Evolutionary conservation across 92 coral and sea anemone species (phyloP), one percentile per base, ranked within the genome.

Genomic region (Desmophyllum pertusum): DNA sequence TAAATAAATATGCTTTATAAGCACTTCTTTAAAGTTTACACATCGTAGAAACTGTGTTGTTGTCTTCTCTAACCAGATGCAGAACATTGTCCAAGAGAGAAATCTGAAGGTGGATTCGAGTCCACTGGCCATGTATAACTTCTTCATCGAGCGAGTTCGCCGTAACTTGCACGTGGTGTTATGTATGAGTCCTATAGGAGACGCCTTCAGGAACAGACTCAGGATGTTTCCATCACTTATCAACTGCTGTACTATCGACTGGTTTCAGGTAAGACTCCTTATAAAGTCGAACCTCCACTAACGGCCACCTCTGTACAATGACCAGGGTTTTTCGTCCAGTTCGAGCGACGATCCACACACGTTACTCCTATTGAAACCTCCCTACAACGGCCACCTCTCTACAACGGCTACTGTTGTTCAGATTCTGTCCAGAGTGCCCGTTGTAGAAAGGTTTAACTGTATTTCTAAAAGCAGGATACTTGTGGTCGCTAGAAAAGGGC

Each of bases 201-300:
- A 94, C 74, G 93, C 99, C 30, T 96, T 96, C 55, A 92, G 99
- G 21, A 96, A 96, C 88, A 89, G 99, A 53, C 95, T 96, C 41
- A 94, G 99, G 43, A 96, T 90, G 94, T 96, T 96, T 64, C 99
- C 99, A 0, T 96, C 99, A 9, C 90, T 96, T 33, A 96, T 96
- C 76, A 96, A 96, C 88, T 96, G 99, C 85, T 96, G 99, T 64
- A 96, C 99, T 0, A 96, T 96, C 65, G 99, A 96, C 83, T 96
- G 99, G 99, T 96, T 96, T 81, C 99, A 96, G 98, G 98, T 92
- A 62, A 78, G 79, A 36, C 38, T 35, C 39, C 31, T 41, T 35
- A 6, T 7, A 64, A 7, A 13, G 7, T 3, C 13, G 0, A 14
- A 0, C 2, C 18, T 50, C 13, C 30, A 0, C 50, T 37, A 73